Conservation (phyloP, 2,797 vertebrate species). For the Notamacropus eugenii region DNA sequence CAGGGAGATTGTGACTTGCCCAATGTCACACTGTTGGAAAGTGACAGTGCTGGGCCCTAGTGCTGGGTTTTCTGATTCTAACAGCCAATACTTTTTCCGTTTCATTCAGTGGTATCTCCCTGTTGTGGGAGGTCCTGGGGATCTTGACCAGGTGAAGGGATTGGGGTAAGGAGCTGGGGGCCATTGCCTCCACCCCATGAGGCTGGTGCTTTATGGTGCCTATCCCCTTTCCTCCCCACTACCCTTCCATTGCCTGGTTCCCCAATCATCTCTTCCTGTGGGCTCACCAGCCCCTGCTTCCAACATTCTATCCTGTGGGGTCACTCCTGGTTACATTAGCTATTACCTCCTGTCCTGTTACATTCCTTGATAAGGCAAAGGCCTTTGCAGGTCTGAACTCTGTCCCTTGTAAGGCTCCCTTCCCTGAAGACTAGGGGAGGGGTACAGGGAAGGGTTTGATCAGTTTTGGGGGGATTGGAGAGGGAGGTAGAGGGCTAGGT, state of each 20-base stretch:
- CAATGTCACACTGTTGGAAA: background rate
- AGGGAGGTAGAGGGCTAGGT: background rate
- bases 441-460: conserved; percentile 55
- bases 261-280: background rate
- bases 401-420: background rate
- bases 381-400: background rate
- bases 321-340: background rate
- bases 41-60: background rate
- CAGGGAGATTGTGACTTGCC: background rate
- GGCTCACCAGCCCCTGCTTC: background rate
- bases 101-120: background rate
- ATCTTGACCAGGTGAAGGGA: background rate
- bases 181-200: background rate
- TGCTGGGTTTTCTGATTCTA: background rate
- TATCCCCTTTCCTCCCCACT: background rate
- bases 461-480: background rate
- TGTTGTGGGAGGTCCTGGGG: background rate
- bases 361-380: background rate
- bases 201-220: background rate
- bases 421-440: background rate
- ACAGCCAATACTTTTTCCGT: background rate
- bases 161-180: background rate
- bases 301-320: background rate
- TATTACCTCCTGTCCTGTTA: background rate
- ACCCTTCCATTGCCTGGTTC: conserved; percentile 23